Base-by-base conservation (phyloP, 2,888 invertebrate species). In the Amphipyra berbera region DNA sequence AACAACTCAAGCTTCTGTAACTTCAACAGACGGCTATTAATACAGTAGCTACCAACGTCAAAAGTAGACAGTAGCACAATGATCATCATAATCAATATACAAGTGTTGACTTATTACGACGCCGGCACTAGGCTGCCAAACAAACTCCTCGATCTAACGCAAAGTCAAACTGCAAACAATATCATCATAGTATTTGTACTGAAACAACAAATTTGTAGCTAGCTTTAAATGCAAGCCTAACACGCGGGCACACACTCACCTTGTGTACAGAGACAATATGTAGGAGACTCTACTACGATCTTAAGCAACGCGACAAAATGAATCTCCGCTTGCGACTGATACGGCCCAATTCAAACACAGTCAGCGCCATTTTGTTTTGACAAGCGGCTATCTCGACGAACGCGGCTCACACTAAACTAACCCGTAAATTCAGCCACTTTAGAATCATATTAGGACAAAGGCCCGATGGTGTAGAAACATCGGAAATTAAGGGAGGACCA, bases 281-380 rank as follows among this genome's bases (percentile, higher is more conserved):
- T 92, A 91, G 89, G 90, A 91, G 90, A 90, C 88, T 82, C 82
- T 88, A 90, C 92, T 86, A 90, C 90, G 90, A 90, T 94, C 95
- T 95, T 94, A 94, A 93, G 94, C 92, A 94, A 93, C 93, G 91
- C 91, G 92, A 93, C 94, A 94, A 94, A 95, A 94, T 94, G 94
- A 95, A 95, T 95, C 94, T 94, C 94, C 92, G 92, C 89, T 88
- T 87, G 93, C 91, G 93, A 94, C 92, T 94, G 94, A 94, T 94
- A 94, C 94, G 93, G 92, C 91, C 94, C 94, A 94, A 92, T 93
- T 93, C 95, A 94, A 95, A 95, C 94, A 93, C 81, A 91, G 90
- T 90, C 94, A 91, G 89, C 94, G 94, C 95, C 94, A 95, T 95
- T 95, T 95, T 95, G 95, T 94, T 94, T 93, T 93, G 90, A 90